Conservation (phyloP, 2,797 vertebrate species). For the Eurystomus glaucurus region DNA sequence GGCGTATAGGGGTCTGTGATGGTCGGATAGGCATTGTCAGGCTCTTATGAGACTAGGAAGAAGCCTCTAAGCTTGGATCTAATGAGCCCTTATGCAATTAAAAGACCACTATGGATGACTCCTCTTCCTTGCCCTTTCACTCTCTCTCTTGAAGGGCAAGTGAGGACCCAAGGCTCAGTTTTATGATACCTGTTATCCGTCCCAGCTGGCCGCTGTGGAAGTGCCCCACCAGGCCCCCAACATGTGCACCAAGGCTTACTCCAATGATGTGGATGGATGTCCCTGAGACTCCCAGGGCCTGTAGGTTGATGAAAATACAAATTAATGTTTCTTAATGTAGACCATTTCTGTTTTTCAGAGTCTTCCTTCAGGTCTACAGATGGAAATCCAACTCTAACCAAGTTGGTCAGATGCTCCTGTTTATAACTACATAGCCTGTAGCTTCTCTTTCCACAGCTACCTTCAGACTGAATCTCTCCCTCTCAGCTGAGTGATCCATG, state of each 20-base stretch:
- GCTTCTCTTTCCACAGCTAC: background rate
- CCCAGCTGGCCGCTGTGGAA: constrained; percentile 91
- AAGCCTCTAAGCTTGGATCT: background rate
- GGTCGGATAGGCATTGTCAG: background rate
- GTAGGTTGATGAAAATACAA: background rate
- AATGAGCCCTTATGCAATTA: background rate
- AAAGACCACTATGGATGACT: background rate
- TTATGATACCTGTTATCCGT: constrained; percentile 91
- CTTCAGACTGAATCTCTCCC: background rate
- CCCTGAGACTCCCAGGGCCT: constrained; percentile 86
- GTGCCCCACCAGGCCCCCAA: constrained; percentile 92
- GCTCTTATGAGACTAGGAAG: background rate
- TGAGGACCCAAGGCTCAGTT: background rate
- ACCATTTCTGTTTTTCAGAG: background rate
- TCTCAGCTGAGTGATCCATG: background rate
- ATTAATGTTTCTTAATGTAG: background rate
- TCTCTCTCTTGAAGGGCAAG: background rate
- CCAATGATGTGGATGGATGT: constrained; percentile 94
- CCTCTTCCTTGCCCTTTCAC: background rate
- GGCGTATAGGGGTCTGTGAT: background rate
- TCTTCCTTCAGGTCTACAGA: background rate
- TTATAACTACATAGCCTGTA: background rate
- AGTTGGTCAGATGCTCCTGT: background rate
- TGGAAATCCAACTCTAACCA: background rate
- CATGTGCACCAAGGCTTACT: constrained; percentile 94